Evolutionary conservation across 1,140 invertebrate species (phyloP), one percentile per base, ranked within the genome.

Genomic region (Ladona fulva): DNA sequence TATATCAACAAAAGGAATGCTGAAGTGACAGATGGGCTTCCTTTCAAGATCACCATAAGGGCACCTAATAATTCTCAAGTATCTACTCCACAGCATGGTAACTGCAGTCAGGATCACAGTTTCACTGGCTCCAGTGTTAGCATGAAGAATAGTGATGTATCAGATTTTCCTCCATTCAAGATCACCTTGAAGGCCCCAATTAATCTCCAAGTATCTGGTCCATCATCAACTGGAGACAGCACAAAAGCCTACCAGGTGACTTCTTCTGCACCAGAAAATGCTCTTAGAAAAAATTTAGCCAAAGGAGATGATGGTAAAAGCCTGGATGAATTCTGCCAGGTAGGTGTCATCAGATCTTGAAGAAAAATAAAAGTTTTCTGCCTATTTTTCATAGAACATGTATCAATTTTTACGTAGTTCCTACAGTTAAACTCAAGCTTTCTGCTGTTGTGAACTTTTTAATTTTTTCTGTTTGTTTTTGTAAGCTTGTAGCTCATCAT

Each of bases 271-370:
- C 12, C 52, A 66, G 52, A 66, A 22, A 66, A 16, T 22, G 14
- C 52, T 12, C 3, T 6, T 22, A 66, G 84, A 83, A 77, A 80
- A 80, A 74, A 59, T 75, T 81, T 83, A 19, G 78, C 84, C 0
- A 86, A 86, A 79, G 77, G 80, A 0, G 86, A 87, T 22, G 88
- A 89, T 75, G 86, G 87, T 5, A 87, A 87, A 42, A 88, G 83
- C 80, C 83, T 94, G 80, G 93, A 94, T 83, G 93, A 92, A 82
- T 91, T 92, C 84, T 93, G 92, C 82, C 91, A 82, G 79, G 81
- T 81, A 78, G n/a, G 76, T 78, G 42, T 66, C 5, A 66, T 16
- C 52, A 3, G 3, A 66, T 37, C 8, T 5, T 37, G 1, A 37
- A 5, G 3, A 37, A 37, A 37, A 37, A 37, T 8, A 37, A 8